Percentiles rank a stretch among this genome's conserved stretches.
These are phyloP conservation scores for Rhinella marina DNA, from an alignment of 2,797 vertebrate species.

Conservation along the genomic window DNA sequence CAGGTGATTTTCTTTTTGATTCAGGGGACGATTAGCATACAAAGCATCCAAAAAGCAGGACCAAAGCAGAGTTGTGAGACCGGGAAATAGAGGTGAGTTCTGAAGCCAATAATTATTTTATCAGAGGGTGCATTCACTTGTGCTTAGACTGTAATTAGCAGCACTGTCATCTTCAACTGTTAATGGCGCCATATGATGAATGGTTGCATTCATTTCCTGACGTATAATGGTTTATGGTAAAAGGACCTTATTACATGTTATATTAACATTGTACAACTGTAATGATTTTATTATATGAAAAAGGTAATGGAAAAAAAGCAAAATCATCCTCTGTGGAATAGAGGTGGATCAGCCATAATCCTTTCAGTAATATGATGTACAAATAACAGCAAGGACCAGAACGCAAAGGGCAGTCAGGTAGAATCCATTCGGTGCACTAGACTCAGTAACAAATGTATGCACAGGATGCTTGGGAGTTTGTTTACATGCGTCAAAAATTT, in stretches of 20 bases:
- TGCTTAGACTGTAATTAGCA: constrained; percentile 14
- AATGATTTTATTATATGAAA: constrained; percentile 33
- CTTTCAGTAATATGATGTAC: constrained; percentile 11
- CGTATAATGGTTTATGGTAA: constrained; percentile 26
- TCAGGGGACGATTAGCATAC: background rate
- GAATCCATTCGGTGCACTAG: constrained; percentile 44
- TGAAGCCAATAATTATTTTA: constrained; percentile 25
- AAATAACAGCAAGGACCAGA: background rate
- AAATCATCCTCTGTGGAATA: constrained; percentile 7
- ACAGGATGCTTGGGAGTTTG: no score
- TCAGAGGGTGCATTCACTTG: background rate
- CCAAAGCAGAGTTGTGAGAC: background rate
- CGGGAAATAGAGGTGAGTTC: constrained; percentile 7
- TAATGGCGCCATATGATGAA: constrained; percentile 29
- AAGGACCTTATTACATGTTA: background rate
- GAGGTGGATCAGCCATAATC: constrained; percentile 5
- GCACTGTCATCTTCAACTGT: constrained; percentile 14
- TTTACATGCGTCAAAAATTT: no score
- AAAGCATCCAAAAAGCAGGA: background rate
- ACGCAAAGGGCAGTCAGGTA: constrained; percentile 10
- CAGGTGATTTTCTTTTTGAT: background rate
- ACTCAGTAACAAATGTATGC: background rate
- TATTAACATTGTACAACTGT: background rate
- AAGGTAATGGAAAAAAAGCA: background rate
- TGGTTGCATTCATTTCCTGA: constrained; percentile 8